Evolutionary conservation across 2,797 vertebrate species (phyloP).

Genomic region (Catostomus latipinnis): DNA sequence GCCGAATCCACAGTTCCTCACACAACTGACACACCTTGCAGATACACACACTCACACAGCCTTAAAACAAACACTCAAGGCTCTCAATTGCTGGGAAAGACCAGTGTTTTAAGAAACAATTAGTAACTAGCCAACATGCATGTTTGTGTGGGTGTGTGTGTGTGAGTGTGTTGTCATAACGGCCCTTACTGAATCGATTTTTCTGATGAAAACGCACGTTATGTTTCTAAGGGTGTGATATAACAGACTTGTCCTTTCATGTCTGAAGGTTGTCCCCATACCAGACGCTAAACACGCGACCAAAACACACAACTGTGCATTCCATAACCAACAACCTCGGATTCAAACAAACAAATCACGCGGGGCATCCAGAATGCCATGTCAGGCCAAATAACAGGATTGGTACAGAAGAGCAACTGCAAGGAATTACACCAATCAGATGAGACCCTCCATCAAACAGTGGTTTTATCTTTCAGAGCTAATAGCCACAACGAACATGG

Average conservation of each 20-base stretch:
- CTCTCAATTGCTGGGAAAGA: constrained; percentile 12
- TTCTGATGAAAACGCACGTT: constrained; percentile 35
- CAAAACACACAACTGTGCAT: neutral
- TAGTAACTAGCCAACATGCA: neutral
- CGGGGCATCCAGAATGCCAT: neutral
- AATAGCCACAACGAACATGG: neutral
- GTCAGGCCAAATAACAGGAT: constrained; percentile 14
- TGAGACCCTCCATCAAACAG: neutral
- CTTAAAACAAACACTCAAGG: constrained; percentile 19
- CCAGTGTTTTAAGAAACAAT: constrained; percentile 1
- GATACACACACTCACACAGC: neutral
- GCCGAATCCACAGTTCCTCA: neutral
- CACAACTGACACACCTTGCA: constrained; percentile 30
- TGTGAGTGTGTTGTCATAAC: constrained; percentile 13
- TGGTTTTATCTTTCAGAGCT: neutral
- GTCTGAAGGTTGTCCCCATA: constrained; percentile 10
- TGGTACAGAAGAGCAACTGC: constrained; percentile 19
- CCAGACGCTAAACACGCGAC: constrained; percentile 15
- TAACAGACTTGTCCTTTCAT: constrained; percentile 28
- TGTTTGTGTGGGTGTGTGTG: constrained; percentile 24
- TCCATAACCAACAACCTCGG: neutral
- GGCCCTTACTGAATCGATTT: neutral
- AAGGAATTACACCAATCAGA: constrained; percentile 16
- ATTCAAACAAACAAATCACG: constrained; percentile 22
- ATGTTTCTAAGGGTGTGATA: constrained; percentile 29